Percentiles rank a stretch among this genome's conserved stretches.
phyloP scores from a whole-genome alignment of 1,140 invertebrate species.

The Macrotrachela quadricornifera region DNA sequence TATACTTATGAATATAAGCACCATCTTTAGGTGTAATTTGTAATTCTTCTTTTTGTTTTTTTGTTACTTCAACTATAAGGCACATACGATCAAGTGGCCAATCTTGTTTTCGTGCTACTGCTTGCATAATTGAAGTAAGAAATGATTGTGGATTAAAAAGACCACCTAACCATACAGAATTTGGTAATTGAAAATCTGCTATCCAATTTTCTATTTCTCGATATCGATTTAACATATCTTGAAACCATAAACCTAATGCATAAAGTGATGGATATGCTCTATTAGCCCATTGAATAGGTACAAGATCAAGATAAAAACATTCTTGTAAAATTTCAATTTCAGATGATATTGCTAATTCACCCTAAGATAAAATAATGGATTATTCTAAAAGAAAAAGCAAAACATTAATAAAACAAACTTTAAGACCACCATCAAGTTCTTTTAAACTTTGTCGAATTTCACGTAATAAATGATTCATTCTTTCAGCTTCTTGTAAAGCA shows the following conservation, averaged over 20 bases:
- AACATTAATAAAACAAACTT: conserved; percentile 22
- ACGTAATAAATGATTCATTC: conserved; percentile 71
- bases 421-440: conserved; percentile 72
- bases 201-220: neutral
- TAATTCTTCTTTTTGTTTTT: conserved; percentile 61
- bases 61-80: conserved; percentile 80
- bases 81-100: conserved; percentile 86
- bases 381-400: too few species aligned
- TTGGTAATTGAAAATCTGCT: neutral
- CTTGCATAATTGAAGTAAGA: conserved; percentile 87
- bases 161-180: conserved; percentile 70
- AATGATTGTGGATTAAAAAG: conserved; percentile 91
- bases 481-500: conserved; percentile 82
- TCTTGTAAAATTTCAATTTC: conserved; percentile 85
- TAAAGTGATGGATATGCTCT: conserved; percentile 36
- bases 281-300: conserved; percentile 83
- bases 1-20: neutral
- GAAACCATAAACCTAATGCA: neutral
- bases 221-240: neutral
- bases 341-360: conserved; percentile 75
- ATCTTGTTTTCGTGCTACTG: conserved; percentile 69
- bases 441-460: conserved; percentile 69
- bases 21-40: conserved; percentile 33
- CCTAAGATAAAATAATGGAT: conserved; percentile 32
- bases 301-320: conserved; percentile 67